Conservation (phyloP, 2,797 vertebrate species). For the Phrynocephalus forsythii region DNA sequence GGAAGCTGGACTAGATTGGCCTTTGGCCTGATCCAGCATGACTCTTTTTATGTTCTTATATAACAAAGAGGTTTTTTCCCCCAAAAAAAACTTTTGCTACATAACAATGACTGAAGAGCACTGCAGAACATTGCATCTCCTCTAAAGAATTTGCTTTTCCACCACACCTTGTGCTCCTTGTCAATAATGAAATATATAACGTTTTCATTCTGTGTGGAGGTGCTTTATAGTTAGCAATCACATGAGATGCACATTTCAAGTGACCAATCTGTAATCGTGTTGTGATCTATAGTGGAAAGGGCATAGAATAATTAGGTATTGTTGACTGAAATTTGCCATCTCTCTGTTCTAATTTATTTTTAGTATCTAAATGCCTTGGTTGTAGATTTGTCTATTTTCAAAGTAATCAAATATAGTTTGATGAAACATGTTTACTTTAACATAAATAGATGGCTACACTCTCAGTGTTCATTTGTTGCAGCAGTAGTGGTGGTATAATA, state of each 20-base stretch:
- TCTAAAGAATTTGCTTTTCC: not conserved
- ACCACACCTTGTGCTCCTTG: not conserved
- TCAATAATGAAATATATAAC: not conserved
- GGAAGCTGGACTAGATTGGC: no score
- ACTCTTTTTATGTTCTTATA: not conserved
- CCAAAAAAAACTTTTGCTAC: no score
- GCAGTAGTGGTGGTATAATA: conserved; percentile 11
- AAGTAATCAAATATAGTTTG: not conserved
- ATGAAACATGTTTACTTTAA: not conserved
- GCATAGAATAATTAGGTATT: not conserved
- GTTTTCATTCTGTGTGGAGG: not conserved
- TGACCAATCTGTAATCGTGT: no score
- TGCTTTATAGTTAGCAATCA: not conserved
- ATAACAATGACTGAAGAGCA: no score
- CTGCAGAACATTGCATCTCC: no score
- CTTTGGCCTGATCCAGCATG: no score
- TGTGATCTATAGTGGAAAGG: not conserved
- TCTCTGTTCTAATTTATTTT: not conserved
- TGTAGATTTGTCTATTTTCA: not conserved
- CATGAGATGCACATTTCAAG: not conserved
- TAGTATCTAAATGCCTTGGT: not conserved
- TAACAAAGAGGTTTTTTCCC: not conserved
- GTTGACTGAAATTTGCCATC: not conserved
- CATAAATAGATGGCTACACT: not conserved
- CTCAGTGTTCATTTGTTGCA: not conserved